These are phyloP conservation scores for Apoda limacodes DNA, from an alignment of 2,888 invertebrate species.

Conservation along the genomic window DNA sequence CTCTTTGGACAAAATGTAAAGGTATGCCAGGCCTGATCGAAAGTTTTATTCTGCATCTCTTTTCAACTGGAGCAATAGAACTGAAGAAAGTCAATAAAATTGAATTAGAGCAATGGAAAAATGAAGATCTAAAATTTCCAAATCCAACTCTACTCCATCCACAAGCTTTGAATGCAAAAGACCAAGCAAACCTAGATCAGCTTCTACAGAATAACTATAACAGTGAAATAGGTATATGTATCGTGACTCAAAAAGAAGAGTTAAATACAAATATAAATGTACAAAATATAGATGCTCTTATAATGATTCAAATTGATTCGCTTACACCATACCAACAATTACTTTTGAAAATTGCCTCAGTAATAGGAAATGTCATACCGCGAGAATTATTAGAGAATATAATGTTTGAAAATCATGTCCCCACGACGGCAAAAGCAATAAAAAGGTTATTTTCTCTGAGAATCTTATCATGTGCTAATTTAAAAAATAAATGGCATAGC, in stretches of 20 bases:
- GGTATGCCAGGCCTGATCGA: slow-evolving; percentile 66
- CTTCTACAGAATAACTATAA: slow-evolving; percentile 31
- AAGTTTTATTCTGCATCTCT: slow-evolving; percentile 57
- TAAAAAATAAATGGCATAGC: slow-evolving; percentile 25
- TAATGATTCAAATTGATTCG: slow-evolving; percentile 68
- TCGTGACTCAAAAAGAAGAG: slow-evolving; percentile 41
- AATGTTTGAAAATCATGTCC: slow-evolving; percentile 60
- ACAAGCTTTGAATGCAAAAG: slow-evolving; percentile 36
- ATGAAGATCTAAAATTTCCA: slow-evolving; percentile 49
- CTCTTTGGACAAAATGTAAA: slow-evolving; percentile 51
- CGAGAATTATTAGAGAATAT: slow-evolving; percentile 63
- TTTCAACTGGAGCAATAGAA: slow-evolving; percentile 56
- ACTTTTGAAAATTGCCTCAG: slow-evolving; percentile 70
- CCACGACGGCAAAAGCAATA: slow-evolving; percentile 63
- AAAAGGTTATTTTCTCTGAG: slow-evolving; percentile 65
- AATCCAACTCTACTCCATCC: slow-evolving; percentile 35
- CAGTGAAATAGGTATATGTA: slow-evolving; percentile 39
- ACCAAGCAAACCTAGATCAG: slow-evolving; percentile 38
- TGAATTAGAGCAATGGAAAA: slow-evolving; percentile 30
- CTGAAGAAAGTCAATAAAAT: slow-evolving; percentile 33
- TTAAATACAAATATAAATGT: slow-evolving; percentile 44
- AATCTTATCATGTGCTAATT: slow-evolving; percentile 65
- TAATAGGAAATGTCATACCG: slow-evolving; percentile 66
- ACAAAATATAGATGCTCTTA: slow-evolving; percentile 55
- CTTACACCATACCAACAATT: slow-evolving; percentile 71